Percentiles rank a stretch among this genome's conserved stretches.
These are phyloP conservation scores for Brachionus manjavacas DNA, from an alignment of 1,140 invertebrate species.

Conservation along the genomic window DNA sequence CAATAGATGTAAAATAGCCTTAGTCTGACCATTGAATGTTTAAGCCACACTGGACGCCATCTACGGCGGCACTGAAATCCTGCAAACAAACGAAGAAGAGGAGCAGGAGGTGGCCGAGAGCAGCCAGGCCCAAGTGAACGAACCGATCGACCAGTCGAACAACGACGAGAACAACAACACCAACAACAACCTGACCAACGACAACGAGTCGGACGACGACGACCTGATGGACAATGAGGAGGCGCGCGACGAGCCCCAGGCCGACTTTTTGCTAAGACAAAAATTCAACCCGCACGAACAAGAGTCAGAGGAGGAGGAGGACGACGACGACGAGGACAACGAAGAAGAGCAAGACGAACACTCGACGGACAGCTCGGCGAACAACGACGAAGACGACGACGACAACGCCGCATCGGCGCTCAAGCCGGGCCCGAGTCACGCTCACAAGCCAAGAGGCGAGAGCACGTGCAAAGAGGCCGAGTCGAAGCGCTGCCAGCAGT, in stretches of 20 bases:
- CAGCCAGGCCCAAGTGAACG: neutral
- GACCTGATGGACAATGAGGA: neutral
- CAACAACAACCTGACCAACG: neutral
- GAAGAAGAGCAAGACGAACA: conserved; percentile 12
- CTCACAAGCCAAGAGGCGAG: too few species aligned
- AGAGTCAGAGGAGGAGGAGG: neutral
- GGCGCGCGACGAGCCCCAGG: neutral
- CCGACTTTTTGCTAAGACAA: neutral
- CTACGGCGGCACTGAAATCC: conserved; percentile 6
- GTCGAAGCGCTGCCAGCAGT: too few species aligned
- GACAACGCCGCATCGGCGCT: neutral
- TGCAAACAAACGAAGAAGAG: neutral
- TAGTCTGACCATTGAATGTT: too few species aligned
- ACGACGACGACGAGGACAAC: conserved; percentile 11
- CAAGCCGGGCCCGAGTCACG: neutral
- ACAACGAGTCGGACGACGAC: conserved; percentile 20
- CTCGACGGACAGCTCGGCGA: neutral
- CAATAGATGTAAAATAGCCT: too few species aligned
- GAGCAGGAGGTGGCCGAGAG: neutral
- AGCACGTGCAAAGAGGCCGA: too few species aligned
- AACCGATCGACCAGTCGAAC: neutral
- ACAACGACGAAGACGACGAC: neutral
- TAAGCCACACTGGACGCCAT: conserved; percentile 16
- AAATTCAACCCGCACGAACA: neutral
- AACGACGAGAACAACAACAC: conserved; percentile 26